Evolutionary conservation across 2,888 invertebrate genomes (phyloP).

Genomic region (Agriopis leucophaearia): DNA sequence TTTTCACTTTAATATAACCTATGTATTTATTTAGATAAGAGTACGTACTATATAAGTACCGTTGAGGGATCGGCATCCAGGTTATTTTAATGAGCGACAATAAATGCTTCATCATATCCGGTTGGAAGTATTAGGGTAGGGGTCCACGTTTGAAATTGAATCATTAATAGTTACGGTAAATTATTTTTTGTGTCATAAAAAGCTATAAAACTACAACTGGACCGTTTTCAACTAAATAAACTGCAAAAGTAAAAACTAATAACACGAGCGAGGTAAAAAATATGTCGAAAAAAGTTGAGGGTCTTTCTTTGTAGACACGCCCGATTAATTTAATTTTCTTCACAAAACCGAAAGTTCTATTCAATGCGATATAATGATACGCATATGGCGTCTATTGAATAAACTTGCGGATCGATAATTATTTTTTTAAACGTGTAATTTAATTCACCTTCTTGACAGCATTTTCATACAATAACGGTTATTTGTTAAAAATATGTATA

Average conservation of each 20-base stretch:
- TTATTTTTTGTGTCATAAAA: slow-evolving; percentile 52
- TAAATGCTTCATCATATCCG: slow-evolving; percentile 46
- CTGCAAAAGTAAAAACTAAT: slow-evolving; percentile 58
- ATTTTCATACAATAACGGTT: slow-evolving; percentile 9
- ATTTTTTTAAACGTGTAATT: slow-evolving; percentile 44
- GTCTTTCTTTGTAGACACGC: slow-evolving; percentile 58
- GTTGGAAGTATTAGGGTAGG: slow-evolving; percentile 35
- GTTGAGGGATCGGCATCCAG: slow-evolving; percentile 39
- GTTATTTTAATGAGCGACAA: slow-evolving; percentile 41
- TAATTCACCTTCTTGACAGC: slow-evolving; percentile 4
- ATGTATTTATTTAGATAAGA: slow-evolving; percentile 7
- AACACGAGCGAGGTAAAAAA: slow-evolving; percentile 45
- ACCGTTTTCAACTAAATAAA: slow-evolving; percentile 58
- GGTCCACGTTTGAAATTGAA: slow-evolving; percentile 37
- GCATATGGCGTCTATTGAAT: slow-evolving; percentile 73
- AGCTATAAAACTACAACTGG: slow-evolving; percentile 51
- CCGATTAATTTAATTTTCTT: slow-evolving; percentile 72
- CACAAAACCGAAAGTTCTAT: slow-evolving; percentile 66
- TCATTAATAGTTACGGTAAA: slow-evolving; percentile 53
- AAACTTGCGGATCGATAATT: slow-evolving; percentile 58
- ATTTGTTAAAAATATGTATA: not conserved
- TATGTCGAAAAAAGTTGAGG: slow-evolving; percentile 52
- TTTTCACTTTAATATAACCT: slow-evolving; percentile 2
- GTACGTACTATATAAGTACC: slow-evolving; percentile 26
- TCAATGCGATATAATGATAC: slow-evolving; percentile 66